A percentile compares a stretch with the other conserved stretches of the same genome.
phyloP scores from a whole-genome alignment of 2,797 vertebrate species.

The Gobionotothen gibberifrons region DNA sequence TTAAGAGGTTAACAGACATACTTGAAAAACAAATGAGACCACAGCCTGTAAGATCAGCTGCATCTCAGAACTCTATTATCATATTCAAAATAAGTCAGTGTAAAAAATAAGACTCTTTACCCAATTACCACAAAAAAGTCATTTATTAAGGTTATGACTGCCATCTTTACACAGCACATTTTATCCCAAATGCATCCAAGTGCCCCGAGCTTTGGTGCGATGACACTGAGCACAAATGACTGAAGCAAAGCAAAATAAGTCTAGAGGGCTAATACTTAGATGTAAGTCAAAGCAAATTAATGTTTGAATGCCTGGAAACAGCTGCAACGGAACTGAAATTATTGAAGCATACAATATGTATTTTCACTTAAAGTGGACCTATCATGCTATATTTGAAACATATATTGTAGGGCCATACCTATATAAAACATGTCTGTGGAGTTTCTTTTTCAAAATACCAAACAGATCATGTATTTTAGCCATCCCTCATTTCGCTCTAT shows the following conservation, averaged over 20 bases:
- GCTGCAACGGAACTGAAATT: background rate
- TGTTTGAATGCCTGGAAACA: background rate
- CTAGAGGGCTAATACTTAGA: background rate
- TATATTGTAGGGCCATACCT: no score
- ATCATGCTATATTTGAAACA: no score
- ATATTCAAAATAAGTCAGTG: background rate
- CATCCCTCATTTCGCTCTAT: no score
- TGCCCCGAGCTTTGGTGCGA: background rate
- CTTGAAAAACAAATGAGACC: no score
- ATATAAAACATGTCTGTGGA: no score
- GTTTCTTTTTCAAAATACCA: no score
- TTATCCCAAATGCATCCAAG: background rate
- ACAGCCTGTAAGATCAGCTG: background rate
- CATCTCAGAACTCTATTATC: background rate
- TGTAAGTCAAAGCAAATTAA: background rate
- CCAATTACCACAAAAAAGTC: background rate
- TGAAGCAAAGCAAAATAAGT: background rate
- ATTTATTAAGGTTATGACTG: background rate
- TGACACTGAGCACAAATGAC: slow-evolving; percentile 2
- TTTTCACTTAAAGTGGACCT: no score
- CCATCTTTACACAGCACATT: background rate
- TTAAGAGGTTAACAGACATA: no score
- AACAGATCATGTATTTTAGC: no score
- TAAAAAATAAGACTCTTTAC: background rate
- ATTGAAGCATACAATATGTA: background rate